Conservation (phyloP, 2,797 vertebrate species). For the Pogoniulus pusillus region DNA sequence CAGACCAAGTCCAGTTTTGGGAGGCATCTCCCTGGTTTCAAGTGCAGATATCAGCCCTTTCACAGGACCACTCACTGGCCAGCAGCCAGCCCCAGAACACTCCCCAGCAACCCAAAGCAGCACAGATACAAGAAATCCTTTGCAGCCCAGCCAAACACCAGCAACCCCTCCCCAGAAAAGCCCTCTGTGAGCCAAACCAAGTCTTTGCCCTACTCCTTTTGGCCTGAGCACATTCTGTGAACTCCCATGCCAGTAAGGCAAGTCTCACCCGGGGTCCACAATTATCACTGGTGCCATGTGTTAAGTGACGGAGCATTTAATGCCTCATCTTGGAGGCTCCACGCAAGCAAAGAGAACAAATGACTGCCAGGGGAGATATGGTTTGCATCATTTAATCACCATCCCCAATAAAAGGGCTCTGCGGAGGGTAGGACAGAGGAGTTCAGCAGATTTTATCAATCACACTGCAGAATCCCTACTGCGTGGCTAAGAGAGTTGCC, state of each 20-base stretch:
- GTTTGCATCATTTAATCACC: conserved; percentile 68
- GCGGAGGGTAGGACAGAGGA: conserved; percentile 50
- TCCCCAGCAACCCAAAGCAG: background rate
- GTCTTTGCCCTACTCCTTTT: accelerated
- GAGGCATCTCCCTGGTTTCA: background rate
- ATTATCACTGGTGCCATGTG: background rate
- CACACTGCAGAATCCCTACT: conserved; percentile 29
- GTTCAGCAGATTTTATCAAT: conserved; percentile 68
- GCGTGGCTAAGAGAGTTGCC: conserved; percentile 53
- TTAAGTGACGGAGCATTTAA: background rate
- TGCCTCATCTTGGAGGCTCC: background rate
- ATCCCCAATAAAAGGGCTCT: conserved; percentile 56
- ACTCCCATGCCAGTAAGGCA: accelerated
- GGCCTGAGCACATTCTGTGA: background rate
- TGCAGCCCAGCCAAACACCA: background rate
- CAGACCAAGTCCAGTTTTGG: background rate
- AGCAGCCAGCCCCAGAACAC: background rate
- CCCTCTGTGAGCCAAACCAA: background rate
- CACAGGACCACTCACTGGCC: background rate
- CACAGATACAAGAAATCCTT: background rate
- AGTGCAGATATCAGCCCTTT: background rate
- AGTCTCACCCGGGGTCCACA: background rate
- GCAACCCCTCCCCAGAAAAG: background rate
- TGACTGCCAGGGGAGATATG: conserved; percentile 45
- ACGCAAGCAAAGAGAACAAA: background rate